Conservation (phyloP, 2,797 vertebrate species). For the Pantherophis alleghaniensis region DNA sequence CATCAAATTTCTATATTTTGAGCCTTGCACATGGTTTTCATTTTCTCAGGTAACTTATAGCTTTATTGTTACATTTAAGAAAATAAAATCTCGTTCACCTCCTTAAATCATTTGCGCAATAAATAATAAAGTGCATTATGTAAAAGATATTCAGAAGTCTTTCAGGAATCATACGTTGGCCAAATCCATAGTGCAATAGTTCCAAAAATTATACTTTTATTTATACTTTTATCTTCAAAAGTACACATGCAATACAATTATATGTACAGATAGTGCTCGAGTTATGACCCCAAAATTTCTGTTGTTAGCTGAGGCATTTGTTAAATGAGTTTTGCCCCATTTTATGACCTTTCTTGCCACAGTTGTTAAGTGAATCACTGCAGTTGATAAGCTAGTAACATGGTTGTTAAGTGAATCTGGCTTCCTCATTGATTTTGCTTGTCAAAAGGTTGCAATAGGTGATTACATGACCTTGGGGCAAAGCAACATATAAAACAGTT, state of each 20-base stretch:
- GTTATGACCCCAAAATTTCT: too few relatives aligned
- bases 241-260: not conserved
- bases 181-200: not conserved
- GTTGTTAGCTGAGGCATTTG: not conserved
- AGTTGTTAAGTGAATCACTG: too few relatives aligned
- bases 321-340: too few relatives aligned
- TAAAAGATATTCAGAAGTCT: not conserved
- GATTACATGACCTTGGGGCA: too few relatives aligned
- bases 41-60: conserved; percentile 14
- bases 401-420: too few relatives aligned
- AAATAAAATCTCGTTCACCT: not conserved
- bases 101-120: not conserved
- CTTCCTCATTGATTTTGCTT: too few relatives aligned
- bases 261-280: not conserved
- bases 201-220: not conserved
- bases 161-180: not conserved
- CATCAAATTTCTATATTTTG: not conserved
- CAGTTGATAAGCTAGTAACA: too few relatives aligned
- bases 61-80: conserved; percentile 12
- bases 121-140: not conserved
- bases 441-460: too few relatives aligned
- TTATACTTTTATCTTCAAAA: not conserved
- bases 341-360: too few relatives aligned
- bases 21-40: not conserved
- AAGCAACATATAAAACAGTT: too few relatives aligned